These are phyloP conservation scores for Conus ventricosus DNA, from an alignment of 1,140 invertebrate species.

Conservation along the genomic window DNA sequence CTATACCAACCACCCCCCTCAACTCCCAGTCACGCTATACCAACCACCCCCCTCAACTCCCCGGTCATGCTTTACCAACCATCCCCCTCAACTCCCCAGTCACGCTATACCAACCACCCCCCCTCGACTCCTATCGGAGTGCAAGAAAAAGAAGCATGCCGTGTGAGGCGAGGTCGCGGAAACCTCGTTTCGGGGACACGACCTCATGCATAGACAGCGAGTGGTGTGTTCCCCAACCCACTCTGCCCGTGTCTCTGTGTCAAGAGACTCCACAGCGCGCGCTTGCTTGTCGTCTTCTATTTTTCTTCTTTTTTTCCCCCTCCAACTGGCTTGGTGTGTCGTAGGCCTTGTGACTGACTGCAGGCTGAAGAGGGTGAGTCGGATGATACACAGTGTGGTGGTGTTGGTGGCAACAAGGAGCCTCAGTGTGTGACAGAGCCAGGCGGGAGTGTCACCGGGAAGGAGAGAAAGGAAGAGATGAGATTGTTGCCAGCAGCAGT, in stretches of 20 bases:
- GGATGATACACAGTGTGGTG: too few species aligned
- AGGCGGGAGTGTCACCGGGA: not conserved
- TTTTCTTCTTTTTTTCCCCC: not conserved
- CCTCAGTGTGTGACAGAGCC: not conserved
- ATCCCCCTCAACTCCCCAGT: too few species aligned
- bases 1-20: not conserved
- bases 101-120: too few species aligned
- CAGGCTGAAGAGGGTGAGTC: too few species aligned
- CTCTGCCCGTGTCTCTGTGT: not conserved
- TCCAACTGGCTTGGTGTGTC: too few species aligned
- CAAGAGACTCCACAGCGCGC: not conserved
- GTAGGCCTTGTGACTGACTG: too few species aligned
- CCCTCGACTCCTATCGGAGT: not conserved
- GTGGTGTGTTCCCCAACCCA: not conserved
- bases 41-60: too few species aligned
- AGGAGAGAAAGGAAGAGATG: not conserved
- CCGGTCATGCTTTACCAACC: too few species aligned
- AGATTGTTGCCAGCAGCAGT: not conserved
- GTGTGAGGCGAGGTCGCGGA: not conserved
- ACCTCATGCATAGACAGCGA: not conserved
- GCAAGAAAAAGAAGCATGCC: not conserved
- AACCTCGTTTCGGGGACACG: slow-evolving; percentile 6
- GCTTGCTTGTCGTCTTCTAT: not conserved
- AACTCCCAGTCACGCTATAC: too few species aligned
- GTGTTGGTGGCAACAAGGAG: too few species aligned